Evolutionary conservation across 2,113 vertebrate genomes (phyloP).

Genomic region (Corvus hawaiiensis): DNA sequence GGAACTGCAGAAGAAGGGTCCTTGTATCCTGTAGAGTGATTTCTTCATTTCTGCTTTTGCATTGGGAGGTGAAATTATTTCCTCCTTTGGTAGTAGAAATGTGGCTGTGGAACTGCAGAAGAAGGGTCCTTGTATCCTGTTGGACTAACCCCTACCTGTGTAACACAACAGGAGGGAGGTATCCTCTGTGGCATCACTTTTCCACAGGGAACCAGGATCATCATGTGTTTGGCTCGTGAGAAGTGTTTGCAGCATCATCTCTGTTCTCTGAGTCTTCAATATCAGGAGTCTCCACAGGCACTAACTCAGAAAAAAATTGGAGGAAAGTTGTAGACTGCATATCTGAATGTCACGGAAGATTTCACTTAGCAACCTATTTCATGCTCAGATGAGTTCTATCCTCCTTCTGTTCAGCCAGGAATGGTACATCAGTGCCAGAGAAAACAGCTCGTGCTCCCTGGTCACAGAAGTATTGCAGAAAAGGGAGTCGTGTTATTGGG

Average conservation of each 20-base stretch:
- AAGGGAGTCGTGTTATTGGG: not conserved
- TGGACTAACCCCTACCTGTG: not conserved
- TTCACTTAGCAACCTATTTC: not conserved
- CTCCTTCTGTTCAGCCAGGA: not conserved
- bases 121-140: not conserved
- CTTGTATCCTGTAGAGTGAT: not conserved
- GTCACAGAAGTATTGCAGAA: not conserved
- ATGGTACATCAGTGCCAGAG: not conserved
- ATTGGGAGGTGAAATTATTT: not conserved
- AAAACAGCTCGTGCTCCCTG: not conserved
- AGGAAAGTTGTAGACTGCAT: not conserved
- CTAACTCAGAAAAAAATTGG: not conserved
- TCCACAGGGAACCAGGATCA: not conserved
- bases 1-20: not conserved
- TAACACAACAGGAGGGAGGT: not conserved
- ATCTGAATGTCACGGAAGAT: not conserved
- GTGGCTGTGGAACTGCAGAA: not conserved
- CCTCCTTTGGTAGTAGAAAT: not conserved
- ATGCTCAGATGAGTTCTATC: not conserved
- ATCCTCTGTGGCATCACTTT: not conserved
- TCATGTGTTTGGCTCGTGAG: not conserved
- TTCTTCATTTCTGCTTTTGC: not conserved
- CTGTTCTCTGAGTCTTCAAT: not conserved
- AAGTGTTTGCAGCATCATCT: not conserved
- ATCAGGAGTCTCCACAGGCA: not conserved